phyloP scores from a whole-genome alignment of 1,140 invertebrate genomes.

The Ectropis grisescens region DNA sequence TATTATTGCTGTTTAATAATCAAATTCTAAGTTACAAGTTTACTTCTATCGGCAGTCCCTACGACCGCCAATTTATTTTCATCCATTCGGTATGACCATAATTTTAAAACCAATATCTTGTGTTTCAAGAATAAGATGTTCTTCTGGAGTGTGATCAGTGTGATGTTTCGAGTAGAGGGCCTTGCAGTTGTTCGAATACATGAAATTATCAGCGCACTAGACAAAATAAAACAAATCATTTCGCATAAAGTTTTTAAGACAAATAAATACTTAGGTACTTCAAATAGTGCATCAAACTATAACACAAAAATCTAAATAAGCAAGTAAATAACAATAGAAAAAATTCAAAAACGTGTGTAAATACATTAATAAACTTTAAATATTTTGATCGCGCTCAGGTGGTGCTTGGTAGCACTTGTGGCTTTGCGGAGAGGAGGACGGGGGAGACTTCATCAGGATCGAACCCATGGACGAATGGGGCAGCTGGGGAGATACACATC shows the following conservation, averaged over 20 bases:
- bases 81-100: too few relatives aligned
- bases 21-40: too few relatives aligned
- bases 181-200: not conserved
- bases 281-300: not conserved
- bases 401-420: conserved; percentile 10
- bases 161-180: not conserved
- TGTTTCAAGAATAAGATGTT: too few relatives aligned
- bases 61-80: too few relatives aligned
- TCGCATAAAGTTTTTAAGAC: not conserved
- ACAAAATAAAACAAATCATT: not conserved
- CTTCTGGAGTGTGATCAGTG: too few relatives aligned
- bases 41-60: too few relatives aligned
- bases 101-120: too few relatives aligned
- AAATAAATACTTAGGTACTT: not conserved
- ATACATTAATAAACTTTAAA: not conserved
- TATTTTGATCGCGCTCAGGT: too few relatives aligned
- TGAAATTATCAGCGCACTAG: not conserved
- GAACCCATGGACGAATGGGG: conserved; percentile 23
- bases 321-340: not conserved
- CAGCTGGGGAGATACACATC: too few relatives aligned
- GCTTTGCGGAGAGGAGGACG: conserved; percentile 13
- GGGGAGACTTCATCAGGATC: conserved; percentile 26
- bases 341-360: not conserved
- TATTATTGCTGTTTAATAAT: too few relatives aligned
- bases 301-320: not conserved